Conservation (phyloP, 2,797 vertebrate species). For the Myoxocephalus aenaeus region DNA sequence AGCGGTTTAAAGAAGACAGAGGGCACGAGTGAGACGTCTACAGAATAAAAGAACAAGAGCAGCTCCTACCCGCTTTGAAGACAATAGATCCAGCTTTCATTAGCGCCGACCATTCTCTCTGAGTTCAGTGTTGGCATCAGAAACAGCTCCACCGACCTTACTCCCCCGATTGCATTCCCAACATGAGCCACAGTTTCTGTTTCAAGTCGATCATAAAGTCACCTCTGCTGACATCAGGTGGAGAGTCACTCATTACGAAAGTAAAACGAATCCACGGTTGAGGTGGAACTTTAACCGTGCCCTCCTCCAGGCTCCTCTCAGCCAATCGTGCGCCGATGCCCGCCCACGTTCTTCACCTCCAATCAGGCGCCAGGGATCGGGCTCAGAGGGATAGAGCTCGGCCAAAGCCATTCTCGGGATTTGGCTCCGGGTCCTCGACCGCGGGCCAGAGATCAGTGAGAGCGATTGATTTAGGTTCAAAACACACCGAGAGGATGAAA, state of each 20-base stretch:
- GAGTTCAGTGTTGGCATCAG: background rate
- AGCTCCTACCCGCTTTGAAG: conserved; percentile 52
- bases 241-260: conserved; percentile 57
- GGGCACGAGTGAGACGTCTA: background rate
- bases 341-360: conserved; percentile 30
- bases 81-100: conserved; percentile 19
- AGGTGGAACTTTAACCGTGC: conserved; percentile 19
- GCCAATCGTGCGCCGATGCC: conserved; percentile 55
- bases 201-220: conserved; percentile 27
- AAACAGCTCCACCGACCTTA: background rate
- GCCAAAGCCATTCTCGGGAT: conserved; percentile 69
- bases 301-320: conserved; percentile 14
- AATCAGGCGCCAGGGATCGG: conserved; percentile 56
- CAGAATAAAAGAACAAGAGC: background rate
- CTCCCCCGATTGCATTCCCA: background rate
- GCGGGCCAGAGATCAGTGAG: conserved; percentile 58
- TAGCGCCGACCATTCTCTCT: conserved; percentile 42
- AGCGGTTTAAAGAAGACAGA: background rate
- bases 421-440: conserved; percentile 46
- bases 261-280: conserved; percentile 55
- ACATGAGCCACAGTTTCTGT: conserved; percentile 33
- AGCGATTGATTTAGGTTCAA: conserved; percentile 58
- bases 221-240: background rate
- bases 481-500: conserved; percentile 42
- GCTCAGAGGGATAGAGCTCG: conserved; percentile 58